These are phyloP conservation scores for Artemia sp. DNA, from an alignment of 2,888 invertebrate genomes.

Conservation along the genomic window DNA sequence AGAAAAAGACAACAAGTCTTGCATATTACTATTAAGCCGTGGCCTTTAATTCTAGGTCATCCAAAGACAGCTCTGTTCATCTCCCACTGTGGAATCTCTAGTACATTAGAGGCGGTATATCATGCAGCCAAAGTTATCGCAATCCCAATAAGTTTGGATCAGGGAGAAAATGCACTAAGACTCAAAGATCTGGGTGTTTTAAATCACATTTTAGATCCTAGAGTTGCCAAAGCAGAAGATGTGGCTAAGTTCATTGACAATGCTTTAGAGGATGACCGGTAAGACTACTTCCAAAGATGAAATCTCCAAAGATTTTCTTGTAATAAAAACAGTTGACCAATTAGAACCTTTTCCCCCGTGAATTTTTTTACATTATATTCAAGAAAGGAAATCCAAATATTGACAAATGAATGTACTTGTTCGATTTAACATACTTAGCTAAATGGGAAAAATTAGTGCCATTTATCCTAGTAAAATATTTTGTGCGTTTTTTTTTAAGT, in stretches of 20 bases:
- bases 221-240: not conserved
- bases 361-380: no score
- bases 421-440: no score
- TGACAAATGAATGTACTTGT: no score
- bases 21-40: no score
- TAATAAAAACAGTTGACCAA: no score
- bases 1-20: no score
- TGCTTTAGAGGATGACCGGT: not conserved
- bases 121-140: slow-evolving; percentile 10
- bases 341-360: no score
- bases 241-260: not conserved
- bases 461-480: no score
- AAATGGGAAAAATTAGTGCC: no score
- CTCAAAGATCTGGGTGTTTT: not conserved
- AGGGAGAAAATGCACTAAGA: not conserved
- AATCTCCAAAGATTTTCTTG: no score
- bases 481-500: no score
- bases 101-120: not conserved
- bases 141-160: not conserved
- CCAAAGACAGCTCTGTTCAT: slow-evolving; percentile 2
- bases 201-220: slow-evolving; percentile 5
- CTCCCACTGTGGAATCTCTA: slow-evolving; percentile 4
- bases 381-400: no score
- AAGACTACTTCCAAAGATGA: not conserved
- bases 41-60: not conserved